A percentile compares a stretch with the other conserved stretches of the same genome.
phyloP scores from a whole-genome alignment of 2,797 vertebrate genomes.

The Monodelphis domestica region DNA sequence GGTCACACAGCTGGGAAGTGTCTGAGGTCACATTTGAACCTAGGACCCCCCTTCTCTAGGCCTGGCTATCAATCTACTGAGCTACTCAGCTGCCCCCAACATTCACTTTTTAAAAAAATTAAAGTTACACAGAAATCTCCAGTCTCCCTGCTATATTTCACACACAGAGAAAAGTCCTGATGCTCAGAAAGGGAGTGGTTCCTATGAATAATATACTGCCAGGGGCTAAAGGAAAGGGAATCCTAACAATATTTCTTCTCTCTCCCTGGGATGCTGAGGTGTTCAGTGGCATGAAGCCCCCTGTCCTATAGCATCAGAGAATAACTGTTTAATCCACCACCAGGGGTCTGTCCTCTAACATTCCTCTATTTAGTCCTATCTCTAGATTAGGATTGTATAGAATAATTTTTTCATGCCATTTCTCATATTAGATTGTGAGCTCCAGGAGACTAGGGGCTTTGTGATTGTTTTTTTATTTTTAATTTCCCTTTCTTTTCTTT shows the following conservation, averaged over 20 bases:
- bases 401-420: background rate
- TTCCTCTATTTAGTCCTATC: background rate
- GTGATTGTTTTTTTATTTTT: background rate
- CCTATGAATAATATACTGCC: background rate
- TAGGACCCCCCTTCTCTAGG: too few relatives aligned
- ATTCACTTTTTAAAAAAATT: background rate
- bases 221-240: background rate
- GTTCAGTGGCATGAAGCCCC: background rate
- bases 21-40: too few relatives aligned
- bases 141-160: background rate
- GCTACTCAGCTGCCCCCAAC: too few relatives aligned
- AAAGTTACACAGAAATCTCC: background rate
- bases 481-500: background rate
- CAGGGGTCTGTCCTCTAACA: background rate
- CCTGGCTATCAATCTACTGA: too few relatives aligned
- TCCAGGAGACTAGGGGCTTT: background rate
- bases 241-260: background rate
- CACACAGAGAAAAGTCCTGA: background rate
- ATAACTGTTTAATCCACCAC: background rate
- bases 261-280: background rate
- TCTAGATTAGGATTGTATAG: background rate
- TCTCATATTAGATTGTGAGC: background rate
- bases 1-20: too few relatives aligned
- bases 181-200: background rate
- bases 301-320: background rate